Evolutionary conservation across 2,888 invertebrate genomes (phyloP), one percentile per base, ranked within the genome.

Genomic region (Tetramorium bicarinatum): DNA sequence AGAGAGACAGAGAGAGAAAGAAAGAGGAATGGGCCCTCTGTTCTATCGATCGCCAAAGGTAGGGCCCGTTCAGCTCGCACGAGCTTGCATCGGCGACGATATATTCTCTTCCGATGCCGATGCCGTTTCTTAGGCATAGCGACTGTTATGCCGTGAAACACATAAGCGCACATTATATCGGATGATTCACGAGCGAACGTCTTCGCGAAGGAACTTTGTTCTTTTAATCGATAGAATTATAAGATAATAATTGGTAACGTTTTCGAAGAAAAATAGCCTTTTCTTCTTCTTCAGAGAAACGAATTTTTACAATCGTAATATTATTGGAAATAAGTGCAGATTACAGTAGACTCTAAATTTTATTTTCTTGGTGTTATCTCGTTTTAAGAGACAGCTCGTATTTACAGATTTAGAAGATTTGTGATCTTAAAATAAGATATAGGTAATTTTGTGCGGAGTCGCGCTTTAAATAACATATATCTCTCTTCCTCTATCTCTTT

Each of bases 11-110:
- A 83, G 80, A 67, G 44, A 86, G 29, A 44, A 38, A 76, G 41
- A 71, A 0, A 66, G 44, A 47, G 44, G 18, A 18, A 47, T 44
- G 29, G 21, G 41, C 61, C 41, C 61, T 71, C 47, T 75, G 79
- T 82, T 87, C 77, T 82, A 84, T 87, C 69, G 80, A 84, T 86
- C 72, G 62, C 41, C 13, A 59, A 83, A 84, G 79, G 80, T 82
- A 77, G 83, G 82, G 86, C 82, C 66, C 79, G 85, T 81, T 69
- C 83, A 38, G 52, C 76, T 66, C 62, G 38, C 61, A n/a, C 67
- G 82, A 72, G 80, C 72, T 62, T 66, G 49, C 79, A 64, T 71
- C 76, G 54, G 52, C 44, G 69, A 75, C 82, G 75, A 79, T 83
- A 79, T 79, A 83, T 79, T 79, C 79, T 83, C 82, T 69, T 77